A percentile compares a stretch with the other conserved stretches of the same genome.
Conservation (phyloP, 1,140 invertebrate species). For the Mizuhopecten yessoensis region DNA sequence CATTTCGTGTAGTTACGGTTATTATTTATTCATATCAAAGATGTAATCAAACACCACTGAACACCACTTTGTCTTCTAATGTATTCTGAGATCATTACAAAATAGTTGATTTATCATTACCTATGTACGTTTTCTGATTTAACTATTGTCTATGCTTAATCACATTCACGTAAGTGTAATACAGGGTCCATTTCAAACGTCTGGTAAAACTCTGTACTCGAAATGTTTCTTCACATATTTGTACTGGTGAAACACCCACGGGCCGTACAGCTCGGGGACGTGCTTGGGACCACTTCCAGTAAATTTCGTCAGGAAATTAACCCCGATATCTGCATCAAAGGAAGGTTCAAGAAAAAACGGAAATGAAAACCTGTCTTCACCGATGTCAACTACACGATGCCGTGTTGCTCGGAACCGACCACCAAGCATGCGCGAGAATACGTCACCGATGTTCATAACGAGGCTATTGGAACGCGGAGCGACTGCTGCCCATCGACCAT, state of each 20-base stretch:
- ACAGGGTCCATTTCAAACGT: not conserved
- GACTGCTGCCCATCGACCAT: conserved; percentile 58
- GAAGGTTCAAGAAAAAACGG: not conserved
- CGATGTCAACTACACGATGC: not conserved
- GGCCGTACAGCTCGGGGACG: not conserved
- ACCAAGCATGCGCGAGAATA: conserved; percentile 38
- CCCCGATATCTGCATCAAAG: not conserved
- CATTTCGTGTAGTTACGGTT: no score
- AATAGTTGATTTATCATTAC: no score
- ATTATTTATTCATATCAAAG: no score
- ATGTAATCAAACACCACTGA: no score
- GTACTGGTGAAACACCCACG: not conserved
- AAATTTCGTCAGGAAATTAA: not conserved
- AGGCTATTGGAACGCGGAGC: conserved; percentile 29
- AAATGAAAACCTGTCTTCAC: not conserved
- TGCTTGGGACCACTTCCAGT: conserved; percentile 6
- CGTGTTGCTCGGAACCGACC: conserved; percentile 9
- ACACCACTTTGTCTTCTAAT: no score
- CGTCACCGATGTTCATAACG: conserved; percentile 41
- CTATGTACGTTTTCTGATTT: no score
- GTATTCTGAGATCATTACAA: no score
- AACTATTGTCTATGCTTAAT: no score
- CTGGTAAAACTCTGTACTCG: conserved; percentile 1
- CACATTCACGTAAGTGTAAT: no score
- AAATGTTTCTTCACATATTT: conserved; percentile 24